Percentiles rank a stretch among this genome's conserved stretches.
These are phyloP conservation scores for Xanthostigma xanthostigma DNA, from an alignment of 2,888 invertebrate species.

Conservation along the genomic window DNA sequence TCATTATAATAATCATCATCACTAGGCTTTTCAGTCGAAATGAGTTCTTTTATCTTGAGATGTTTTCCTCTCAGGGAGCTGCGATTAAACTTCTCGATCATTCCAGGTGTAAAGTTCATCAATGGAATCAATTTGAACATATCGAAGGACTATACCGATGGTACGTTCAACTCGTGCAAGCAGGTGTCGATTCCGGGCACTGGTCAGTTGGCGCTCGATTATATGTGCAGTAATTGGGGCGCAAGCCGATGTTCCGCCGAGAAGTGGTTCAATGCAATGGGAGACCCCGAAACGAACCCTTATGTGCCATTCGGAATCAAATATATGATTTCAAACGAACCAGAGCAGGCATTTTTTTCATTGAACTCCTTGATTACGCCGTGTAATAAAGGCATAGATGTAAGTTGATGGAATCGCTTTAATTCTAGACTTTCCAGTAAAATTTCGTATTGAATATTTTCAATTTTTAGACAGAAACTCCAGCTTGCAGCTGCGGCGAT, in stretches of 20 bases:
- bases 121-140: slow-evolving; percentile 53
- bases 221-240: slow-evolving; percentile 69
- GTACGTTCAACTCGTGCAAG: slow-evolving; percentile 69
- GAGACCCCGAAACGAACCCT: slow-evolving; percentile 33
- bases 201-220: slow-evolving; percentile 58
- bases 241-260: slow-evolving; percentile 55
- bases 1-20: too few relatives aligned
- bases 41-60: too few relatives aligned
- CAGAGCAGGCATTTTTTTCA: slow-evolving; percentile 36
- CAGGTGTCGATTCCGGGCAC: slow-evolving; percentile 66
- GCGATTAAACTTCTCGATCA: background rate
- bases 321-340: slow-evolving; percentile 36
- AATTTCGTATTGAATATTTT: background rate
- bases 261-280: slow-evolving; percentile 60
- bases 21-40: too few relatives aligned
- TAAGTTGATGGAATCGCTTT: slow-evolving; percentile 27
- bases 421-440: too few relatives aligned
- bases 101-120: slow-evolving; percentile 35
- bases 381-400: slow-evolving; percentile 48
- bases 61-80: too few relatives aligned
- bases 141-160: slow-evolving; percentile 49
- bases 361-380: slow-evolving; percentile 43
- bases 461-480: slow-evolving; percentile 33
- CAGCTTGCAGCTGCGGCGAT: slow-evolving; percentile 80
- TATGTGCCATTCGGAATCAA: slow-evolving; percentile 66